phyloP scores from a whole-genome alignment of 2,113 vertebrate genomes.

The Neogale vison region DNA sequence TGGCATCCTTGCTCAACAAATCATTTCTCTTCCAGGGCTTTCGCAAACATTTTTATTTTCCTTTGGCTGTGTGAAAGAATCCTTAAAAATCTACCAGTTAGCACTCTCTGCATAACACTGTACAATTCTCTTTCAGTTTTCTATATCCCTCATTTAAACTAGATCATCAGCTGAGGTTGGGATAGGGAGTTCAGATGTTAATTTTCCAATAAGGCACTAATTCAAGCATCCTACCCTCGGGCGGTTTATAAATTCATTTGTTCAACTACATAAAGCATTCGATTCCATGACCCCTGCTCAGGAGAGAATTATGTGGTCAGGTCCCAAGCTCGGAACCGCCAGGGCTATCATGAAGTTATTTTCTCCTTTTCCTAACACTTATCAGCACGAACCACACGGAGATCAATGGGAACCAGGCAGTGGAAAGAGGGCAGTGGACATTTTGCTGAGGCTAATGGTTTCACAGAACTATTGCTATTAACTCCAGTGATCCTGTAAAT shows the following conservation, averaged over 20 bases:
- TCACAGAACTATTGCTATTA: neutral
- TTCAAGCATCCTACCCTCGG: neutral
- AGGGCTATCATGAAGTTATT: neutral
- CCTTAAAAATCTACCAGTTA: neutral
- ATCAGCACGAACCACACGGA: neutral
- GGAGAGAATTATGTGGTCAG: neutral
- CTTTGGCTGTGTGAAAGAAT: neutral
- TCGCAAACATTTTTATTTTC: neutral
- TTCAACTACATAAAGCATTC: neutral
- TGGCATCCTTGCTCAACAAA: neutral
- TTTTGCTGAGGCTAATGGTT: neutral
- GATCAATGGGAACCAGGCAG: neutral
- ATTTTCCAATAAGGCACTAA: neutral
- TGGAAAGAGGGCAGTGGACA: neutral
- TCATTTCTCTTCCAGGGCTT: slow-evolving; percentile 26
- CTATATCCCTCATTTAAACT: slow-evolving; percentile 5
- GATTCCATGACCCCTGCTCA: neutral
- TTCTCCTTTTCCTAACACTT: slow-evolving; percentile 18
- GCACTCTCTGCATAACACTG: neutral
- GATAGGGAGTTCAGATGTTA: neutral
- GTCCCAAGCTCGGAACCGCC: neutral
- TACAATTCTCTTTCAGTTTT: neutral
- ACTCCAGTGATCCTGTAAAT: neutral
- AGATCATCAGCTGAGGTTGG: neutral
- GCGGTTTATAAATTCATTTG: neutral